phyloP scores from a whole-genome alignment of 2,113 vertebrate species.

The Pterocles orientalis region DNA sequence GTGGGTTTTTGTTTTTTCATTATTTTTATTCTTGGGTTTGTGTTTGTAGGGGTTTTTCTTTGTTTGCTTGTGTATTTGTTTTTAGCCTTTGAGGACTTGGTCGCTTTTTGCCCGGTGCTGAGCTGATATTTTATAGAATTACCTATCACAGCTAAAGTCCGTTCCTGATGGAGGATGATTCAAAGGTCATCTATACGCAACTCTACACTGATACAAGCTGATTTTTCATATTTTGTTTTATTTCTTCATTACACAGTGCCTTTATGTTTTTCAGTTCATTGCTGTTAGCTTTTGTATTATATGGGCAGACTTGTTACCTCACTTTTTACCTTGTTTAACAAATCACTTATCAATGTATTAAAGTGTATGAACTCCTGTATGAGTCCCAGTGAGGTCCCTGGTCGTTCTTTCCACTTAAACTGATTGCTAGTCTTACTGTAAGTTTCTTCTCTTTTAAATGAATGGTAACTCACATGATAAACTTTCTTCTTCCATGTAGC shows the following conservation, averaged over 20 bases:
- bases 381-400: not conserved
- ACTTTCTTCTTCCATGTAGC: not conserved
- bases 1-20: too few relatives aligned
- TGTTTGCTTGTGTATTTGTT: not conserved
- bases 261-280: not conserved
- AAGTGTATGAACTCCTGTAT: not conserved
- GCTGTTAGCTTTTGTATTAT: not conserved
- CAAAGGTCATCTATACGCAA: not conserved
- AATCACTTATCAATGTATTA: not conserved
- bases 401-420: not conserved
- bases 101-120: not conserved
- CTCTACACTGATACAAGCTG: not conserved
- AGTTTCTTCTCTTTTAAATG: not conserved
- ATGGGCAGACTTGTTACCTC: not conserved
- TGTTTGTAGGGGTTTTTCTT: not conserved
- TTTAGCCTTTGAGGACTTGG: not conserved
- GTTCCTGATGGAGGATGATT: not conserved
- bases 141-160: not conserved
- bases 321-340: not conserved
- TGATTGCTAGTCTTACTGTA: not conserved
- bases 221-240: not conserved
- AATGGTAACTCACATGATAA: not conserved
- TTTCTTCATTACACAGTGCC: not conserved
- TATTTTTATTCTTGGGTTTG: not conserved
- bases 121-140: not conserved